Base-by-base conservation (phyloP, 1,140 invertebrate genomes). In the Dendrolimus punctatus region DNA sequence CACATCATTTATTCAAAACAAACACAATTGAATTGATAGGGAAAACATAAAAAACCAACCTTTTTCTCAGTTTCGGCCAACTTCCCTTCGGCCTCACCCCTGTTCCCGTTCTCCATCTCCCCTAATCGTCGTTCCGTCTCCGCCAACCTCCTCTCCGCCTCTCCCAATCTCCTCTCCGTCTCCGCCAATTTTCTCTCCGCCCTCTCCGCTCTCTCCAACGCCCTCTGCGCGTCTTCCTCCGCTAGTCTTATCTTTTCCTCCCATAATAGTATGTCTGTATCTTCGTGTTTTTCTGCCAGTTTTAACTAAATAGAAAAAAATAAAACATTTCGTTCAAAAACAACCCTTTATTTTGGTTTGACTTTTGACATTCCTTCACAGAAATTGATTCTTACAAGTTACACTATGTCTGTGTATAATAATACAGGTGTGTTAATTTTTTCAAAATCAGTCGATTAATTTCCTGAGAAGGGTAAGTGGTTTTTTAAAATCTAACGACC, bases 211-310 rank as follows among this genome's bases (percentile, higher is more conserved):
- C 91, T 74, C 62, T 91, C 85, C 10, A 89, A 58, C 2, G 91
- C 90, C 53, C 89, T 87, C 49, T 89, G 84, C 3, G 92, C 78
- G 61, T 93, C 92, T 5, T 90, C 90, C 66, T 93, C 92, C 0
- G 91, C 90, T 0, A 93, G 66, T 71, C 89, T 91, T 8, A 94
- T 80, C 58, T 92, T 92, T 68, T 93, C 92, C 61, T 93, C 91
- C 46, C 93, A 88, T 6, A 93, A 82, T 48, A 93, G 90, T 36
- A 92, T 89, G 59, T 93, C 90, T 0, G 91, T 89, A 53, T 92
- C 91, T 42, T 89, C 89, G 53, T 92, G 90, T 65, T 89, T 89
- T 55, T 92, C 91, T 48, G 92, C 89, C 36, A 93, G 62, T 76
- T 92, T 91, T 46, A 93, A 88, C 87, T 93, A 88, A 4, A 89